Base-by-base conservation (phyloP, 2,797 vertebrate species). In the Pagetopsis macropterus region DNA sequence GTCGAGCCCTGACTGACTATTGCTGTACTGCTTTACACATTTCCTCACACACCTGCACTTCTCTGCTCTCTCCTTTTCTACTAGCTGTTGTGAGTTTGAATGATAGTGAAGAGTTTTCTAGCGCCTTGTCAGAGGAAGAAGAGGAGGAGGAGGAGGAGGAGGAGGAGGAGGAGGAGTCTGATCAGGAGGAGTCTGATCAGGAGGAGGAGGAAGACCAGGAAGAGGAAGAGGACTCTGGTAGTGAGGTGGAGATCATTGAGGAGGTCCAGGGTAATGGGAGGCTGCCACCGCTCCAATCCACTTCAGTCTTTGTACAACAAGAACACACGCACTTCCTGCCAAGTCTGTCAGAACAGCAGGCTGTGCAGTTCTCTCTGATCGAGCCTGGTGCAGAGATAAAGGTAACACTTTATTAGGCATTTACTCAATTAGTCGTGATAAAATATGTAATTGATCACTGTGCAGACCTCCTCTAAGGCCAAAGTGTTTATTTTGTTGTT, bases 1-100 rank as follows among this genome's bases (percentile, higher is more conserved):
- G 23, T 23, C 2, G 23, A 23, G 23, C 23, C 23, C 23, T 23
- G 23, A 23, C 23, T 23, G n/a, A 2, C 16, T 58, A 21, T 64
- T 23, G 16, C 2, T n/a, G 1, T 44, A 8, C 2, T n/a, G 2
- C 33, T 55, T 60, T 10, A 58, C 7, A 41, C 9, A 57, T 69
- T 62, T 27, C 21, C 60, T 78, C 31, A 66, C n/a, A 43, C 3
- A 10, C 43, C 27, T 41, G n/a, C 37, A 9, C 19, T 40, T 37
- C 13, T 68, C 2, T 65, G 23, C 61, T 31, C 8, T 37, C 88
- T 90, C 3, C 77, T 31, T 27, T 61, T 41, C 81, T 55, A 6
- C 0, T 68, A 99, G 97, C 95, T 92, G 79, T 95, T 51, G 90
- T 95, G 50, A 94, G 89, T 76, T 81, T 95, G 45, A 89, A 90